Conservation (phyloP, 2,797 vertebrate genomes). For the Picus viridis region DNA sequence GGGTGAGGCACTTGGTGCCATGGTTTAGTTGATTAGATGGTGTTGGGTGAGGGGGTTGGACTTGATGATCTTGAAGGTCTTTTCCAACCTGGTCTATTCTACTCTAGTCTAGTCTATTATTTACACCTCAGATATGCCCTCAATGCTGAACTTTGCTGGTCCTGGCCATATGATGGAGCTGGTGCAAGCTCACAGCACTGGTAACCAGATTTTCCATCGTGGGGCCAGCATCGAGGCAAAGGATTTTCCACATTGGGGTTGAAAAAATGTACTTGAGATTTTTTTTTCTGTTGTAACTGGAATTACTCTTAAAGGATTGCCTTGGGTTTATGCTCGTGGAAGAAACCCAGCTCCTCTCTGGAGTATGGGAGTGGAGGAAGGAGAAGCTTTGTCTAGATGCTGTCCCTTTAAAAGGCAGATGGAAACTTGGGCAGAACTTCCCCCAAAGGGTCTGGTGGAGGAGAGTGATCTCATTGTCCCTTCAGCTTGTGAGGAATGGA, state of each 20-base stretch:
- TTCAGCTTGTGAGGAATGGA: not conserved
- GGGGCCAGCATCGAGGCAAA: accelerated
- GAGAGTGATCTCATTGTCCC: not conserved
- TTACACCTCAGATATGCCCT: accelerated
- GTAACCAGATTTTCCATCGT: not conserved
- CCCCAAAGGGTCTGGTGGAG: not conserved
- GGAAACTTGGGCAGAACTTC: not conserved
- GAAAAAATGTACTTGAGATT: accelerated
- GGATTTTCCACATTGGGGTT: not conserved
- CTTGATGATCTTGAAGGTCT: too few species aligned
- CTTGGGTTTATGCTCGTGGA: not conserved
- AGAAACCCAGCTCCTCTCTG: not conserved
- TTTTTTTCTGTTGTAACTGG: not conserved
- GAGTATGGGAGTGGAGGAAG: not conserved
- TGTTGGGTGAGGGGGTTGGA: too few species aligned
- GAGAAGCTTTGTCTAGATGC: not conserved
- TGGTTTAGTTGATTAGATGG: too few species aligned
- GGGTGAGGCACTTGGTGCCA: too few species aligned
- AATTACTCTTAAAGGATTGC: not conserved
- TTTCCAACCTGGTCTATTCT: too few species aligned
- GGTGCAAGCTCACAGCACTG: not conserved
- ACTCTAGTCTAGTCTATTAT: not conserved
- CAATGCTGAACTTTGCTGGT: not conserved
- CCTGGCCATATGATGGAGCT: not conserved
- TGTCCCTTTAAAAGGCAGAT: not conserved